A percentile compares a stretch with the other conserved stretches of the same genome.
Evolutionary conservation across 2,888 invertebrate genomes (phyloP).

Genomic region (Protonemura montana): DNA sequence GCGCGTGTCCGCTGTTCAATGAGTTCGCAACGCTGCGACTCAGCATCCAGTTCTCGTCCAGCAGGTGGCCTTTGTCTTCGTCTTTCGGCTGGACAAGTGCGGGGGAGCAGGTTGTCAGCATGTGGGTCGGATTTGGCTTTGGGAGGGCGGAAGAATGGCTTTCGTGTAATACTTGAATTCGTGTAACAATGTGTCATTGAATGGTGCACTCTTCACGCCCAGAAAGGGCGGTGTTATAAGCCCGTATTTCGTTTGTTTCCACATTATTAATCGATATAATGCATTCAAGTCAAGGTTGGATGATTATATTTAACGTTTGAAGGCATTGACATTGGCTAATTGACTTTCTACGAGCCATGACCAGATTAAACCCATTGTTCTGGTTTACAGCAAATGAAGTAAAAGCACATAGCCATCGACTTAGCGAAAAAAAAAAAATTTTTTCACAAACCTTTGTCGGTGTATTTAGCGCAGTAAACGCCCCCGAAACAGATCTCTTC

Average conservation of each 20-base stretch:
- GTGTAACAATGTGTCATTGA: not conserved
- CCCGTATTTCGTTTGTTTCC: not conserved
- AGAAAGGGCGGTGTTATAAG: not conserved
- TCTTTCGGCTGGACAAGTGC: constrained; percentile 52
- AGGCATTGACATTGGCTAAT: too few relatives aligned
- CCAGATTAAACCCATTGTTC: too few relatives aligned
- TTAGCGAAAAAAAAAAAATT: too few relatives aligned
- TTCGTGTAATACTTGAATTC: too few relatives aligned
- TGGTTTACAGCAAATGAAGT: too few relatives aligned
- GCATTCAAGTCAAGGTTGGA: not conserved
- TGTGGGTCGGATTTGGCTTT: too few relatives aligned
- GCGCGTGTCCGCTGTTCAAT: constrained; percentile 59
- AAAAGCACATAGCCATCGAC: too few relatives aligned
- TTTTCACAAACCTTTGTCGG: constrained; percentile 51
- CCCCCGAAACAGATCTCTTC: constrained; percentile 74
- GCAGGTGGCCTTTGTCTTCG: constrained; percentile 52
- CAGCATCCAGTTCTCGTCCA: constrained; percentile 80
- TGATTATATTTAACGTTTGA: too few relatives aligned
- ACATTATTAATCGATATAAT: not conserved
- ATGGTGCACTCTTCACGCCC: too few relatives aligned
- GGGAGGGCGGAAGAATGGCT: too few relatives aligned
- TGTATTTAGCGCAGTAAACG: constrained; percentile 61
- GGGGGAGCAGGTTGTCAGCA: not conserved
- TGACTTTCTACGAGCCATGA: too few relatives aligned
- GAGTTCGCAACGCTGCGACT: constrained; percentile 83